Evolutionary conservation across 2,888 invertebrate species (phyloP).

Genomic region (Phyllotreta cruciferae): DNA sequence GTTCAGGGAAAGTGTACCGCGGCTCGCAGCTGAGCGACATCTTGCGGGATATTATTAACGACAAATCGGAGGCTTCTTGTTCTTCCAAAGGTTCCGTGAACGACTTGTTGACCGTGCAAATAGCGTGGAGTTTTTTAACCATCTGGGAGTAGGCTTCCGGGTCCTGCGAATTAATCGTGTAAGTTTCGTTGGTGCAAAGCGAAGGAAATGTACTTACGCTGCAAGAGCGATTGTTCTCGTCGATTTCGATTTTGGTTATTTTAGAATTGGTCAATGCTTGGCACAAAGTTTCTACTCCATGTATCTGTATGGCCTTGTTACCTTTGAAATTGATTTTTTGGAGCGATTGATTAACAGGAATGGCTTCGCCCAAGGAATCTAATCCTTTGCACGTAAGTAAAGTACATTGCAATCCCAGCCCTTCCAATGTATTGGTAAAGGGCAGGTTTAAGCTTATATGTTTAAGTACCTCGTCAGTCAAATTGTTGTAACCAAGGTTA

Average conservation of each 20-base stretch:
- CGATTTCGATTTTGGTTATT: conserved; percentile 55
- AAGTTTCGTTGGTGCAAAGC: too few species aligned
- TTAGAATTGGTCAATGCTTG: conserved; percentile 54
- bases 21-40: conserved; percentile 56
- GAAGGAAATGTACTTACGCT: conserved; percentile 49
- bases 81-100: conserved; percentile 44
- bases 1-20: conserved; percentile 42
- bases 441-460: conserved; percentile 49
- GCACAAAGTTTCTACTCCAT: conserved; percentile 53
- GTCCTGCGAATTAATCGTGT: too few species aligned
- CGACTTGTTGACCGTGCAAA: conserved; percentile 54
- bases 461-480: conserved; percentile 53
- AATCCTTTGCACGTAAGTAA: conserved; percentile 55
- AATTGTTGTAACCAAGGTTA: conserved; percentile 56
- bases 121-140: conserved; percentile 54
- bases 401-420: conserved; percentile 56
- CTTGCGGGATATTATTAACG: conserved; percentile 50
- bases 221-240: conserved; percentile 54
- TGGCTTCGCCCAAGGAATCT: conserved; percentile 49
- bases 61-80: conserved; percentile 48
- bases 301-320: conserved; percentile 55
- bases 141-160: conserved; percentile 53
- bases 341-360: conserved; percentile 52
- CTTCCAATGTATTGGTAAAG: conserved; percentile 50
- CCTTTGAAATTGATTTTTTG: conserved; percentile 57